Percentiles rank a stretch among this genome's conserved stretches.
Conservation (phyloP, 2,113 vertebrate species). For the Eulemur rufifrons region DNA sequence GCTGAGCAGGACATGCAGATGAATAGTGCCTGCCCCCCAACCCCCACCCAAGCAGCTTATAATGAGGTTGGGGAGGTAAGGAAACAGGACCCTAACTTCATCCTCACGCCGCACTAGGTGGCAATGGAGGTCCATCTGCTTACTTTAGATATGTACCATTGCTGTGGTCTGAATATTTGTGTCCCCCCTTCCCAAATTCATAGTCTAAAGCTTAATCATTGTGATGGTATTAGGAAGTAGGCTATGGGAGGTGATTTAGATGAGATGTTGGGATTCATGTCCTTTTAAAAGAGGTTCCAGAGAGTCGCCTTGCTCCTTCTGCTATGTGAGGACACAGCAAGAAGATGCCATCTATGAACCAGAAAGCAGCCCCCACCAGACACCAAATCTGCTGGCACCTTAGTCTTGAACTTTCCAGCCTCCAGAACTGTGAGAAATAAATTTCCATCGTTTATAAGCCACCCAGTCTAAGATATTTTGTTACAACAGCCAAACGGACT, state of each 20-base stretch:
- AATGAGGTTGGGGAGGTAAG: background rate
- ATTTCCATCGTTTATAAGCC: background rate
- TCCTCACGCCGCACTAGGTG: background rate
- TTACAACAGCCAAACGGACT: background rate
- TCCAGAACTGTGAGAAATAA: background rate
- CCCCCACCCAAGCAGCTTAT: background rate
- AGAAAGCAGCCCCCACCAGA: background rate
- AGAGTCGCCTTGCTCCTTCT: background rate
- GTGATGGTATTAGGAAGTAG: background rate
- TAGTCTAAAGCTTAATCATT: background rate
- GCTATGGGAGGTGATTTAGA: background rate
- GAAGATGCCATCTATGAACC: background rate
- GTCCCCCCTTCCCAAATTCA: background rate
- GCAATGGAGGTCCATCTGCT: background rate
- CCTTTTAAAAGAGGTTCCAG: background rate
- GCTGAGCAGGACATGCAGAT: background rate
- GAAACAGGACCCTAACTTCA: background rate
- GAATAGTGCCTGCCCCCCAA: background rate
- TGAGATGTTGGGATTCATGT: background rate
- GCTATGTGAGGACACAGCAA: background rate
- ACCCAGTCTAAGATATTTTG: background rate
- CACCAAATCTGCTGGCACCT: background rate
- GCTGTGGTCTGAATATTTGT: background rate
- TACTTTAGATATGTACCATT: background rate
- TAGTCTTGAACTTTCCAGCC: background rate